Base-by-base conservation (phyloP, 2,888 invertebrate genomes). In the Andrena haemorrhoa region DNA sequence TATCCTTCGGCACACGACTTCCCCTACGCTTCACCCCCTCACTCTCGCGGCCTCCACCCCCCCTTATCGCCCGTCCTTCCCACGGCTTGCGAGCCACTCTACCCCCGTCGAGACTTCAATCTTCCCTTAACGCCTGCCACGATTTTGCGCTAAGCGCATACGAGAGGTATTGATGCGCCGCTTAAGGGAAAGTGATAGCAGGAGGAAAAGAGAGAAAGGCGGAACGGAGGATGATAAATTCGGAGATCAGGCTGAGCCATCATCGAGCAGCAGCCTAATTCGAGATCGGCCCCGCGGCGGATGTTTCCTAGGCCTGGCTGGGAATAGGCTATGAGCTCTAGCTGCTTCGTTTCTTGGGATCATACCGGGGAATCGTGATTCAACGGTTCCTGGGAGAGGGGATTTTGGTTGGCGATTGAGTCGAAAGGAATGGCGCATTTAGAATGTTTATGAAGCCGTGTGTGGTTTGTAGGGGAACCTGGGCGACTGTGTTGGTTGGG, bases 191-290 rank as follows among this genome's bases (percentile, higher is more conserved):
- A 83, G 51, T 41, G 83, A 75, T 78, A 53, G 75, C 53, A 58
- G 41, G 20, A 31, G 56, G 47, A 61, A 51, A 47, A 51, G 8
- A 64, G 60, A 33, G 70, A 72, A 31, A 71, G 69, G 68, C 75
- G 69, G 61, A 66, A 61, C 77, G 85, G 72, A 79, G 72, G 81
- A 88, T 88, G 88, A 89, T 88, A 87, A 86, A 86, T 90, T 85
- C 81, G 77, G 56, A 84, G 86, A 86, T 88, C 82, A 83, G 73
- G 60, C 47, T 31, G 58, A 61, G 74, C 77, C 64, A 65, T 66
- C 60, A 31, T 29, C 26, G 66, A 68, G 47, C 58, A 60, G 47
- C 63, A 41, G 69, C 49, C 82, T 83, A 82, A 76, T 82, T 70
- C 60, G 70, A 53, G 47, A 49, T 31, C 16, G 35, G 20, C n/a